A percentile compares a stretch with the other conserved stretches of the same genome.
These are phyloP conservation scores for Ovis aries DNA, from an alignment of 2,113 vertebrate species.

Conservation along the genomic window DNA sequence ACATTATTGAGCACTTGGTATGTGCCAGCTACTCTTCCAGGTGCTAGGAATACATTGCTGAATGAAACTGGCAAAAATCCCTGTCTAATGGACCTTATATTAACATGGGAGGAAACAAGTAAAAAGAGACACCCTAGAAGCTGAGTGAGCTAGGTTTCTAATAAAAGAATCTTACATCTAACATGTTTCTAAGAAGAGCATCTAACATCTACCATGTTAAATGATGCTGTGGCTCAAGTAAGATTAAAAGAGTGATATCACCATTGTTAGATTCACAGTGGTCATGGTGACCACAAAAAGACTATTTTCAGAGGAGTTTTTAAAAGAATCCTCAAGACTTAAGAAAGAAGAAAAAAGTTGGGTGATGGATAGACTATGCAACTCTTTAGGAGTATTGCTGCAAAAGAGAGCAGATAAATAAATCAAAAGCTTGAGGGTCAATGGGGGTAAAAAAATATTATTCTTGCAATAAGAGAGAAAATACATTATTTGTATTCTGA, in stretches of 20 bases:
- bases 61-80: neutral
- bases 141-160: neutral
- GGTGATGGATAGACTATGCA: neutral
- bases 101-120: neutral
- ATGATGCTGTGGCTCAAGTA: neutral
- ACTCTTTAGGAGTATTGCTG: neutral
- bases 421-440: neutral
- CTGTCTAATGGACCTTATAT: neutral
- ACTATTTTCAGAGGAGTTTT: neutral
- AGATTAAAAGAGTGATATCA: neutral
- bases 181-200: neutral
- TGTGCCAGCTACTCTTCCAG: neutral
- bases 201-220: neutral
- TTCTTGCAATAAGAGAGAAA: neutral
- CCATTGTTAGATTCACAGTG: neutral
- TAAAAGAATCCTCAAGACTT: neutral
- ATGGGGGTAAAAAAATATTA: neutral
- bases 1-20: neutral
- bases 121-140: neutral
- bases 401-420: neutral
- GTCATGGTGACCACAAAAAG: neutral
- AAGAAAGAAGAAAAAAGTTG: neutral
- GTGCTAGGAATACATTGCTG: neutral
- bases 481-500: neutral
- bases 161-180: neutral